Evolutionary conservation across 2,797 vertebrate species (phyloP).

Genomic region (Chelmon rostratus): DNA sequence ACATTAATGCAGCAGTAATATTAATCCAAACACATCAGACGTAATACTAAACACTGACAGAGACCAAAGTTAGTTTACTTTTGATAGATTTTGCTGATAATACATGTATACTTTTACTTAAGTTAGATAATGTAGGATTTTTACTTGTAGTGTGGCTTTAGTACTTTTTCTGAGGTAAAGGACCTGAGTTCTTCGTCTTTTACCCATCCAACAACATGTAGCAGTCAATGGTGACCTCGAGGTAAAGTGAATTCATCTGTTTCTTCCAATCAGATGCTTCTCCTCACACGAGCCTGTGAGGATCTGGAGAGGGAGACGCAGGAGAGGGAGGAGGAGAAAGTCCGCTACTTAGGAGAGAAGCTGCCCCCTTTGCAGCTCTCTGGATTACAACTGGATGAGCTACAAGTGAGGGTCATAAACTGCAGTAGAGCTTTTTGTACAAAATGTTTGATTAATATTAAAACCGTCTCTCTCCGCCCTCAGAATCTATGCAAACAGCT

Average conservation of each 20-base stretch:
- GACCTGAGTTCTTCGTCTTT: too few species aligned
- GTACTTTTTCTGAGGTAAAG: too few species aligned
- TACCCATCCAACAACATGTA: too few species aligned
- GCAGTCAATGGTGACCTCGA: too few species aligned
- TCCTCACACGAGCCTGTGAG: conserved; percentile 95
- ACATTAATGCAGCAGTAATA: too few species aligned
- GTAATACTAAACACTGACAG: too few species aligned
- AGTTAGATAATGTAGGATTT: too few species aligned
- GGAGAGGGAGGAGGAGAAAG: conserved; percentile 93
- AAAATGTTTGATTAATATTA: not conserved
- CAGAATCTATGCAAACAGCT: conserved; percentile 86
- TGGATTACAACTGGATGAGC: conserved; percentile 87
- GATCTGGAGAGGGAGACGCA: conserved; percentile 92
- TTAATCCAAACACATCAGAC: too few species aligned
- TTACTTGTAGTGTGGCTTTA: too few species aligned
- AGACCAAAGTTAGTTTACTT: too few species aligned
- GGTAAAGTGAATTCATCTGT: not conserved
- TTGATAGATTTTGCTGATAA: too few species aligned
- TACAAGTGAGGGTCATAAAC: conserved; percentile 86
- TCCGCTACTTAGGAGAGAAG: conserved; percentile 90
- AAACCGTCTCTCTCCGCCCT: not conserved
- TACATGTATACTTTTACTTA: too few species aligned
- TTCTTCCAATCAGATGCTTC: conserved; percentile 89
- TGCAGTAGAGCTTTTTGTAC: not conserved
- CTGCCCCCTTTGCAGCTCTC: conserved; percentile 88